Percentiles rank a stretch among this genome's conserved stretches.
Evolutionary conservation across 2,888 invertebrate species (phyloP).

Genomic region (Drosophila anomalipes): DNA sequence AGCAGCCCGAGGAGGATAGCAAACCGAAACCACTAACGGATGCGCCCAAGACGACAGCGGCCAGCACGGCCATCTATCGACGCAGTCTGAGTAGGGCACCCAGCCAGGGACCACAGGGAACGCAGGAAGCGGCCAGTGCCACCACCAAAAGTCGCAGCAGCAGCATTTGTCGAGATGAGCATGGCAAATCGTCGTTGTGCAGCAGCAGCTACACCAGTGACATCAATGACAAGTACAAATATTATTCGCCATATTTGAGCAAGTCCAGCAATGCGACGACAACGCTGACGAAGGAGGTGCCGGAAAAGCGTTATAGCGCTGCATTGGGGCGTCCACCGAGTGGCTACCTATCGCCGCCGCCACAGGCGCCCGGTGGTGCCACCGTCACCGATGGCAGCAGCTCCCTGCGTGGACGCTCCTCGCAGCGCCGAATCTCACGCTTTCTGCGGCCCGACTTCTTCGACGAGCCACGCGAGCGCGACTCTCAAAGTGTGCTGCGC

Average conservation of each 20-base stretch:
- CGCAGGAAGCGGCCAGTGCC: constrained; percentile 11
- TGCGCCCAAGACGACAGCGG: constrained; percentile 66
- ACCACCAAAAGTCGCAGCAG: constrained; percentile 72
- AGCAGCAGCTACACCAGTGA: constrained; percentile 81
- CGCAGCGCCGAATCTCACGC: constrained; percentile 89
- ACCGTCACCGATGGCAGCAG: constrained; percentile 66
- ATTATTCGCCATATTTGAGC: constrained; percentile 83
- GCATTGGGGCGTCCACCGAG: constrained; percentile 81
- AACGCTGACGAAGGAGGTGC: constrained; percentile 52
- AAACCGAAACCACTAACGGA: constrained; percentile 44
- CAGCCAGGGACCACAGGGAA: constrained; percentile 38
- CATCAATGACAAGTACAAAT: constrained; percentile 84
- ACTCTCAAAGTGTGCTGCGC: constrained; percentile 89
- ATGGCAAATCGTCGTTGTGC: constrained; percentile 75
- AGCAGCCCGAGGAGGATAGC: constrained; percentile 41
- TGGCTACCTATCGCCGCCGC: constrained; percentile 82
- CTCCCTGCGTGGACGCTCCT: constrained; percentile 83
- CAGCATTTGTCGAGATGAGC: constrained; percentile 81
- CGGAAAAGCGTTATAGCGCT: constrained; percentile 77
- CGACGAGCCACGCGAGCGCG: constrained; percentile 88
- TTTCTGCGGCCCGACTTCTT: constrained; percentile 93
- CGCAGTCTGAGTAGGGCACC: constrained; percentile 71
- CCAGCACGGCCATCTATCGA: constrained; percentile 60
- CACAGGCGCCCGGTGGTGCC: constrained; percentile 27
- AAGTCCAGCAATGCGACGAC: constrained; percentile 67